Conservation (phyloP, 2,113 vertebrate genomes). For the Anoura caudifer region DNA sequence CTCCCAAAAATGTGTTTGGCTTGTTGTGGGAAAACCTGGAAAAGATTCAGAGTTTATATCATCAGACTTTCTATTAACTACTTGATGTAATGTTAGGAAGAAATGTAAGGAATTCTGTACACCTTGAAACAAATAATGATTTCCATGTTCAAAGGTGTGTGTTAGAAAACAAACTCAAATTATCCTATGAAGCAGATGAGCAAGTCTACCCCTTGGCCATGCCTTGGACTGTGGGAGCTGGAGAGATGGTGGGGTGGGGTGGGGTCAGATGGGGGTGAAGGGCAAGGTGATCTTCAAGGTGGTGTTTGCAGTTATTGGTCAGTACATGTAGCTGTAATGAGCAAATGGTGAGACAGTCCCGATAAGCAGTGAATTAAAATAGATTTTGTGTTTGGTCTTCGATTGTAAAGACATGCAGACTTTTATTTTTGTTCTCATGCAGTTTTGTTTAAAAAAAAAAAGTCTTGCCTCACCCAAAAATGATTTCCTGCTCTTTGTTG, state of each 20-base stretch:
- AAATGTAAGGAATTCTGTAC: background rate
- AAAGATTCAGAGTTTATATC: background rate
- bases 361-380: background rate
- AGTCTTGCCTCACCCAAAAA: background rate
- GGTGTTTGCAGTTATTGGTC: background rate
- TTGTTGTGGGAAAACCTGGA: background rate
- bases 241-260: rapidly evolving
- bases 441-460: background rate
- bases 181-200: background rate
- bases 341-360: background rate
- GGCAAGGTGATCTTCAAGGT: background rate
- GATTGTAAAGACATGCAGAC: background rate
- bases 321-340: background rate
- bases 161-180: background rate
- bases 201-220: background rate
- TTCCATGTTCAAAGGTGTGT: background rate
- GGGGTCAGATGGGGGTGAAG: rapidly evolving
- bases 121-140: background rate
- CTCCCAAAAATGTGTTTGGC: background rate
- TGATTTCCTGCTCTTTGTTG: background rate
- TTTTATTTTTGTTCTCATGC: background rate
- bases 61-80: background rate
- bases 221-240: background rate
- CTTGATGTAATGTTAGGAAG: background rate
- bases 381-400: background rate